Evolutionary conservation across 1,140 invertebrate genomes (phyloP).

Genomic region (Zaprionus taronus): DNA sequence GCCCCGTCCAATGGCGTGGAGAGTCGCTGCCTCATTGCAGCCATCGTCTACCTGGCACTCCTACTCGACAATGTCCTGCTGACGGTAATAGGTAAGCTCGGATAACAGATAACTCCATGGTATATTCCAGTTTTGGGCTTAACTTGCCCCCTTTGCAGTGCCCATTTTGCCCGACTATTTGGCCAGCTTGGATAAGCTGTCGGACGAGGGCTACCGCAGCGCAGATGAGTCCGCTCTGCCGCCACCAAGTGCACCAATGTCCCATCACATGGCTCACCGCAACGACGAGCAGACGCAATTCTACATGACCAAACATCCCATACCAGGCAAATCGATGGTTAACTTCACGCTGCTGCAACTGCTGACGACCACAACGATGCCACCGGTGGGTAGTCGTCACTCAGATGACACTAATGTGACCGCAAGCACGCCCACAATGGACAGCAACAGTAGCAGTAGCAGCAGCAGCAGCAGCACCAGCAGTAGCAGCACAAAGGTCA

Average conservation of each 20-base stretch:
- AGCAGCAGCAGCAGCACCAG: not conserved
- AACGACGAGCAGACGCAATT: slow-evolving; percentile 43
- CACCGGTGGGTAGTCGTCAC: slow-evolving; percentile 38
- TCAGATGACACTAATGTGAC: slow-evolving; percentile 66
- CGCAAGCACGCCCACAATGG: slow-evolving; percentile 18
- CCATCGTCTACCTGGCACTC: slow-evolving; percentile 88
- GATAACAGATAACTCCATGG: slow-evolving; percentile 6
- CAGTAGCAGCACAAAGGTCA: slow-evolving; percentile 27
- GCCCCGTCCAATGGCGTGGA: slow-evolving; percentile 48
- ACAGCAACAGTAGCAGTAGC: not conserved
- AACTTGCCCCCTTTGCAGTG: slow-evolving; percentile 85
- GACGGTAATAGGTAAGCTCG: slow-evolving; percentile 90
- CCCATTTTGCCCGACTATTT: slow-evolving; percentile 94
- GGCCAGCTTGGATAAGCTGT: slow-evolving; percentile 85
- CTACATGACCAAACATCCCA: slow-evolving; percentile 82
- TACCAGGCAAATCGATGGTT: slow-evolving; percentile 85
- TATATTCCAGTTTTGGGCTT: not conserved
- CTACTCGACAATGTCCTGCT: slow-evolving; percentile 91
- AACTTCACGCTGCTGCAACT: slow-evolving; percentile 75
- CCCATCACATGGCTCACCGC: slow-evolving; percentile 47
- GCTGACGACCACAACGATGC: slow-evolving; percentile 31
- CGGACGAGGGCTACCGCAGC: slow-evolving; percentile 11
- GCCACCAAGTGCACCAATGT: slow-evolving; percentile 20
- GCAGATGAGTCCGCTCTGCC: slow-evolving; percentile 14
- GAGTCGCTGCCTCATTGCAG: slow-evolving; percentile 84